Evolutionary conservation across 53 echinoderm and acorn worm genomes (phyloP), one percentile per base, ranked within the genome.

Genomic region (Hippasteria phrygiana): DNA sequence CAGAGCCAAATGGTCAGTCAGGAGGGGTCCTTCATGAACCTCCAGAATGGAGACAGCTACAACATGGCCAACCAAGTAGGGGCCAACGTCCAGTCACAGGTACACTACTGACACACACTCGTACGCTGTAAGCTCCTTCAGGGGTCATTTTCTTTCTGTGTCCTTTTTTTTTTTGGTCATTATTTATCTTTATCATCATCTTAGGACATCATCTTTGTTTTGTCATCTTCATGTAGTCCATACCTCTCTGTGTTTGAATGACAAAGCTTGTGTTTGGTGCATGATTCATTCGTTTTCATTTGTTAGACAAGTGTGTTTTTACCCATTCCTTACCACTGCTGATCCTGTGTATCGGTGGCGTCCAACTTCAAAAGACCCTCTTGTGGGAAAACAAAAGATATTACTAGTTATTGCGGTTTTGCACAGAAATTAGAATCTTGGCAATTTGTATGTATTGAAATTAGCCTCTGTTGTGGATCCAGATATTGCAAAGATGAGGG

Each of bases 1-100:
- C 77, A 87, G 55, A 77, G 51, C 36, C 91, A 91, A 78, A 93
- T 93, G 97, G 92, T 93, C 71, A 83, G 84, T 38, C 94, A 94
- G 53, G 92, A 92, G 32, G 92, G 88, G 12, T 89, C 89, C 37
- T 97, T 92, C 88, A 99, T 99, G 96, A 94, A 91, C 22, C 96
- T 99, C 90, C 99, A 96, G 94, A 99, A 99, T 78, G 96, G 96
- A 16, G 99, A 99, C 87, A 91, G 93, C 50, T 99, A 99, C 82
- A 94, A 94, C 72, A 94, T 95, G 93, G 91, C 99, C 38, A 94
- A 87, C 86, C 99, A 99, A 93, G 99, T 99, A 55, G 93, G 93
- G 71, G 92, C 91, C 79, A 93, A 94, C 92, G 96, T 94, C 43
- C 94, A 94, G 84, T 94, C 92, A 81, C 94, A 94, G 96, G 94